phyloP scores from a whole-genome alignment of 2,888 invertebrate species.

The Belgica antarctica region DNA sequence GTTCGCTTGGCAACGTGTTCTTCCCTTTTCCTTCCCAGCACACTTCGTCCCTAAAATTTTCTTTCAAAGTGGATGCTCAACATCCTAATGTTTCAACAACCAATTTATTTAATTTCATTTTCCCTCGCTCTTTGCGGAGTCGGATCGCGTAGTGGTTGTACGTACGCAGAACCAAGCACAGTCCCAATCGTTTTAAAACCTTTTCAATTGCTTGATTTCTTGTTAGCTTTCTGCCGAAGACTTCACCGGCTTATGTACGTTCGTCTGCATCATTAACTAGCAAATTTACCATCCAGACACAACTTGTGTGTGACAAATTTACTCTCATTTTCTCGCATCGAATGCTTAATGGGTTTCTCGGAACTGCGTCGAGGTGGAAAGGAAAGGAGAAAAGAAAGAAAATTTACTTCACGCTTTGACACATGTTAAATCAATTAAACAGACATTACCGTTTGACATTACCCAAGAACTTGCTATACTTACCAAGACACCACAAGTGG shows the following conservation, averaged over 20 bases:
- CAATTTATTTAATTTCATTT: slow-evolving; percentile 36
- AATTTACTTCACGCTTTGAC: neutral
- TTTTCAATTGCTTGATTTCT: slow-evolving; percentile 23
- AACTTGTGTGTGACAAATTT: slow-evolving; percentile 12
- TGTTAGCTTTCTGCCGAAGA: neutral
- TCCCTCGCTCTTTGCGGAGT: neutral
- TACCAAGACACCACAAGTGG: too few species aligned
- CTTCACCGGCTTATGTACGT: too few species aligned
- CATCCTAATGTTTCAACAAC: slow-evolving; percentile 40
- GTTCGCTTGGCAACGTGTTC: neutral
- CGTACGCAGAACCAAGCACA: neutral
- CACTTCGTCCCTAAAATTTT: slow-evolving; percentile 6
- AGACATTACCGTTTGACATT: slow-evolving; percentile 35
- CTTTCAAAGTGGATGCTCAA: slow-evolving; percentile 26
- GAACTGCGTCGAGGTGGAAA: slow-evolving; percentile 1
- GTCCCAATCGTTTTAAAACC: slow-evolving; percentile 9
- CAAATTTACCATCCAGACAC: neutral
- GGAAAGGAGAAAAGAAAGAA: too few species aligned
- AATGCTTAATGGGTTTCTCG: slow-evolving; percentile 11
- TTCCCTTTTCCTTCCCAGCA: neutral
- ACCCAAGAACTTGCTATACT: too few species aligned
- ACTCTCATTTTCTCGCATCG: slow-evolving; percentile 6
- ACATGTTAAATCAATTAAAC: slow-evolving; percentile 42
- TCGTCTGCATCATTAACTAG: slow-evolving; percentile 37
- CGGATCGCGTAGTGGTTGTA: slow-evolving; percentile 10